Conservation (phyloP, 2,888 invertebrate genomes). For the Beris morrisii region DNA sequence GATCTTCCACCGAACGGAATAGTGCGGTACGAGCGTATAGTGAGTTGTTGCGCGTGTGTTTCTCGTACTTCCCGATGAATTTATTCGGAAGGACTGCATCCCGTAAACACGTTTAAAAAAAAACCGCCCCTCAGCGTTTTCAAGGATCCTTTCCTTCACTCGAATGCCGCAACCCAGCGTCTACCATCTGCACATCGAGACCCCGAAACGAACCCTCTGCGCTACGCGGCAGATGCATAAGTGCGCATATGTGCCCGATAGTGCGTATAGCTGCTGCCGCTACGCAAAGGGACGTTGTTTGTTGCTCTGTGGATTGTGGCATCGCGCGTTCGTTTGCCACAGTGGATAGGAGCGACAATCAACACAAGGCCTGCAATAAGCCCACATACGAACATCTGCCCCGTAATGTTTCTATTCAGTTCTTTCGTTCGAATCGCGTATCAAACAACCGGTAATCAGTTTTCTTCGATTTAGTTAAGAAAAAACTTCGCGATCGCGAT, state of each 20-base stretch:
- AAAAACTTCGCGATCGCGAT: conserved; percentile 19
- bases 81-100: no score
- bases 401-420: conserved; percentile 25
- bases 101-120: no score
- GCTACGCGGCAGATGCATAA: conserved; percentile 8
- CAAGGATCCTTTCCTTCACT: not conserved
- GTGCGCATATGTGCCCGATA: conserved; percentile 12
- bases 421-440: conserved; percentile 6
- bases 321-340: conserved; percentile 5
- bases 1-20: no score
- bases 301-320: conserved; percentile 1
- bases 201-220: conserved; percentile 3
- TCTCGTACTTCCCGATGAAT: no score
- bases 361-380: conserved; percentile 5
- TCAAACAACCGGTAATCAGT: not conserved
- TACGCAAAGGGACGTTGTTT: conserved; percentile 22
- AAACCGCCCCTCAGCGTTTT: no score
- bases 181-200: conserved; percentile 4
- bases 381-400: conserved; percentile 27
- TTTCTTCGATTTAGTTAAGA: conserved; percentile 1
- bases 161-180: not conserved
- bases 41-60: no score
- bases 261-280: not conserved
- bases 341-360: not conserved
- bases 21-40: no score